Evolutionary conservation across 1,140 invertebrate species (phyloP), one percentile per base, ranked within the genome.

Genomic region (Macrostomum lignano): DNA sequence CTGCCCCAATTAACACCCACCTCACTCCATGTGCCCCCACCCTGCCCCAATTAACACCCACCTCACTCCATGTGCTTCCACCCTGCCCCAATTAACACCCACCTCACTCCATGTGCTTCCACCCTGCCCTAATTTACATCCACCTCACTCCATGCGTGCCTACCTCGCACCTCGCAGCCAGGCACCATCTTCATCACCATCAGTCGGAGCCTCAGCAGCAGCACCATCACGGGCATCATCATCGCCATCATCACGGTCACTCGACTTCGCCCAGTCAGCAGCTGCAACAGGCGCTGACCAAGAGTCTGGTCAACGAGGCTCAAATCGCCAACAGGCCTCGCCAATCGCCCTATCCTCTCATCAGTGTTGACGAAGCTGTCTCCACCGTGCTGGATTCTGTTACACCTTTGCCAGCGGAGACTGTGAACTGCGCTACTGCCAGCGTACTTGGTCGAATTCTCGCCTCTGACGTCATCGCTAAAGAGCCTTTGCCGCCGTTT

Each of bases 401-500:
- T 7, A 45, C 61, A 35, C 44, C 57, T 13, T 48, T 58, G 2
- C 28, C 51, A 7, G 37, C 38, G 14, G 48, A 56, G 26, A 26
- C 25, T n/a, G 38, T 51, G 7, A 33, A 32, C 42, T 51, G 40
- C 25, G 43, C 25, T 24, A n/a, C 23, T 24, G n/a, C 9, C 9
- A 9, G 9, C 23, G 9, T 24, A 9, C n/a, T n/a, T 24, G 65
- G 66, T 2, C 49, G 60, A 40, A 60, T 72, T 40, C 49, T 73
- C 6, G 67, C 67, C 6, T 61, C 69, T 45, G 62, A 70, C 49
- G 52, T 75, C 11, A 46, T 48, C 44, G 67, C 73, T 14, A 54
- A 52, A 31, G 67, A 70, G 41, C 65, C 55, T 36, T 65, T 88
- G 43, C 84, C 84, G 17, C 74, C 79, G 3, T 93, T 91, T 55